Evolutionary conservation across 2,113 vertebrate genomes (phyloP).

Genomic region (Myotis brandtii): DNA sequence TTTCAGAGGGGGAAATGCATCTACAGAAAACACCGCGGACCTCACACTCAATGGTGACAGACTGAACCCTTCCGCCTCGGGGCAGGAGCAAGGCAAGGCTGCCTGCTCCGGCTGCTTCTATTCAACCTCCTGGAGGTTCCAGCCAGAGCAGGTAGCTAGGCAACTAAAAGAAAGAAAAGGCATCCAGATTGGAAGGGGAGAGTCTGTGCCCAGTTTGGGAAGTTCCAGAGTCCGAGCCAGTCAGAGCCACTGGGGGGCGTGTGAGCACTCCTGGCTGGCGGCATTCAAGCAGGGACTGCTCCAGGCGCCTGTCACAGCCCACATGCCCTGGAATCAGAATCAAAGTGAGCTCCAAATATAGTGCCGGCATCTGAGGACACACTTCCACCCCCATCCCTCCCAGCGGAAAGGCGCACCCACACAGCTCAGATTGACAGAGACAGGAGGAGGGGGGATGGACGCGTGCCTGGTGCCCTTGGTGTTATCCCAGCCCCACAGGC

Average conservation of each 20-base stretch:
- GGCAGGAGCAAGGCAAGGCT: not conserved
- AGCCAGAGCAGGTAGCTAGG: not conserved
- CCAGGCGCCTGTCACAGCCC: not conserved
- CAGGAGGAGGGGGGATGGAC: not conserved
- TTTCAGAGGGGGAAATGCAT: not conserved
- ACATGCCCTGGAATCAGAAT: not conserved
- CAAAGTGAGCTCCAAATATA: slow-evolving; percentile 78
- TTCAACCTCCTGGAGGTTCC: not conserved
- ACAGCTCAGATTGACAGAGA: not conserved
- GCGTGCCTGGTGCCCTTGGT: not conserved
- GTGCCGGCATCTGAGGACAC: slow-evolving; percentile 77
- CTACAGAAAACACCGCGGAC: not conserved
- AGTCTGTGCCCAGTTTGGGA: not conserved
- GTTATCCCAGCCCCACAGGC: not conserved
- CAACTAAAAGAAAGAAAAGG: not conserved
- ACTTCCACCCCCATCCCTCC: not conserved
- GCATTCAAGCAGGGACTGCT: not conserved
- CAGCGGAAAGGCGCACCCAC: not conserved
- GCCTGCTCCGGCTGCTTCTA: not conserved
- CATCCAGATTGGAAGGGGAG: not conserved
- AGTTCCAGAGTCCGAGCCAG: not conserved
- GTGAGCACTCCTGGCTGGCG: not conserved
- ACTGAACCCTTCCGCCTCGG: not conserved
- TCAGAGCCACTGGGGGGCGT: not conserved
- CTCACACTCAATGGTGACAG: not conserved